phyloP scores from a whole-genome alignment of 1,140 invertebrate genomes.

The Eriosoma lanigerum region DNA sequence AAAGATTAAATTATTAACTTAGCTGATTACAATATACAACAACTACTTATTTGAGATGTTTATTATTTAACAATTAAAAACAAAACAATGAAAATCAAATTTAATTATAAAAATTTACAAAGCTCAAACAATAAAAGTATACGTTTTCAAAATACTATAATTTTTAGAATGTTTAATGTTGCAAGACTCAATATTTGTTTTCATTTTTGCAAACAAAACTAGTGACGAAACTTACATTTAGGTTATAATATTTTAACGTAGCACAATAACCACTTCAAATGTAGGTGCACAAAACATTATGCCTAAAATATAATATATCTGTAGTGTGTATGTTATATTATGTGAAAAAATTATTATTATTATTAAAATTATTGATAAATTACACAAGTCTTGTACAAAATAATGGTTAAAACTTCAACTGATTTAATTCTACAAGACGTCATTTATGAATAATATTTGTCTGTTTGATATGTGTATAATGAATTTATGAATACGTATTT shows the following conservation, averaged over 20 bases:
- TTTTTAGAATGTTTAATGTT: neutral
- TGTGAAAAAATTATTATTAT: too few relatives aligned
- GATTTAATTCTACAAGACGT: too few relatives aligned
- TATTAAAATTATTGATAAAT: too few relatives aligned
- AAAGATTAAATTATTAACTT: neutral
- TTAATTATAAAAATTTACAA: neutral
- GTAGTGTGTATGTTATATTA: too few relatives aligned
- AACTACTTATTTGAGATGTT: neutral
- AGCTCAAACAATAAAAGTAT: neutral
- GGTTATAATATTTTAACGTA: neutral
- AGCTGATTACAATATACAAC: neutral
- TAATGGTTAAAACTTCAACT: too few relatives aligned
- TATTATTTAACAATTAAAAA: constrained; percentile 3
- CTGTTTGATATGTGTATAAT: too few relatives aligned
- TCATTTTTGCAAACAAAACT: neutral
- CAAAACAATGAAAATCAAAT: neutral
- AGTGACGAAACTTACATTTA: neutral
- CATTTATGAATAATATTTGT: too few relatives aligned
- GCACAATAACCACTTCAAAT: neutral
- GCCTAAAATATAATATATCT: too few relatives aligned
- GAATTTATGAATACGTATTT: too few relatives aligned
- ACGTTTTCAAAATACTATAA: neutral
- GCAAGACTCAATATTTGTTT: neutral
- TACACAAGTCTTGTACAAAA: too few relatives aligned
- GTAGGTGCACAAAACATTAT: neutral